phyloP scores from a whole-genome alignment of 2,888 invertebrate genomes.

The Orthonychiurus folsomi region DNA sequence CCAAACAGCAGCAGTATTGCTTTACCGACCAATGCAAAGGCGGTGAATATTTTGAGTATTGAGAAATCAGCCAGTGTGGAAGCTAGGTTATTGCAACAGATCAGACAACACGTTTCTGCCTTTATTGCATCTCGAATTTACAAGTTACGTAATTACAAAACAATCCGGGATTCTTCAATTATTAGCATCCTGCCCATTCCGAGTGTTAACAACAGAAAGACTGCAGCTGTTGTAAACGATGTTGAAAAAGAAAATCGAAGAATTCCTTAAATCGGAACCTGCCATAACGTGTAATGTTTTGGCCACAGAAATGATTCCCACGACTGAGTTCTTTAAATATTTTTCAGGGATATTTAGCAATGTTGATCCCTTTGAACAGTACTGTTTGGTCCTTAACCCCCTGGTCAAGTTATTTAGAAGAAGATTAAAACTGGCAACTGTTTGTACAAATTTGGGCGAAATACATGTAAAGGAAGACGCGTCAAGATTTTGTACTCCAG shows the following conservation, averaged over 20 bases:
- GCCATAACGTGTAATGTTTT: constrained; percentile 17
- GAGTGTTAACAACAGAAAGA: not conserved
- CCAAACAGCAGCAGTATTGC: not conserved
- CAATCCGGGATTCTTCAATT: constrained; percentile 27
- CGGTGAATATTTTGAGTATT: not conserved
- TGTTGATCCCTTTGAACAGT: constrained; percentile 17
- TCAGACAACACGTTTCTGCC: constrained; percentile 18
- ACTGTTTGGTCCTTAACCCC: constrained; percentile 24
- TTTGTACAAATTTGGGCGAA: constrained; percentile 23
- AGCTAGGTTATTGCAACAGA: not conserved
- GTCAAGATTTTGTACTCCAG: not conserved
- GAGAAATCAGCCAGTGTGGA: not conserved
- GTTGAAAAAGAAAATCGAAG: constrained; percentile 18
- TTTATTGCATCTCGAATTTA: constrained; percentile 33
- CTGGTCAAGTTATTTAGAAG: constrained; percentile 22
- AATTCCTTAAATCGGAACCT: constrained; percentile 17
- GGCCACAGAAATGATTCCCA: constrained; percentile 26
- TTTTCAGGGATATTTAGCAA: constrained; percentile 19
- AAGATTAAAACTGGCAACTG: constrained; percentile 16
- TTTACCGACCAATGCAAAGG: no score
- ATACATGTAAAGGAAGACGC: constrained; percentile 8
- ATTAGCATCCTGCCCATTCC: not conserved
- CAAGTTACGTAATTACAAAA: constrained; percentile 19
- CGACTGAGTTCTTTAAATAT: constrained; percentile 24
- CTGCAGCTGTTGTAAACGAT: constrained; percentile 17